These are phyloP conservation scores for Aleiodes testaceus DNA, from an alignment of 2,888 invertebrate species.

Conservation along the genomic window DNA sequence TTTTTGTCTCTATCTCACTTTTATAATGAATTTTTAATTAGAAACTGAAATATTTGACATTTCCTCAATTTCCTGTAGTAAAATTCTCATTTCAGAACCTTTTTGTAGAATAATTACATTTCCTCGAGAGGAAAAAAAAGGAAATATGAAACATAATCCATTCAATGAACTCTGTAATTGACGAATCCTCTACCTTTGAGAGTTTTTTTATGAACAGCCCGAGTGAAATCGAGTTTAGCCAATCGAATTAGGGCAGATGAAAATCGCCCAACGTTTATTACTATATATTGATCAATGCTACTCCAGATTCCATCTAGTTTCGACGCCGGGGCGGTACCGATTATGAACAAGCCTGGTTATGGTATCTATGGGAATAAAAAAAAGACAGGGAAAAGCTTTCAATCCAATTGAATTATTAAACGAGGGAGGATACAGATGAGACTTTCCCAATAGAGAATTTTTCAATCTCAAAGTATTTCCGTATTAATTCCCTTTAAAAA, in stretches of 20 bases:
- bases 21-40: no score
- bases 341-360: slow-evolving; percentile 4
- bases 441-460: background rate
- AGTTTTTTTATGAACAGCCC: slow-evolving; percentile 4
- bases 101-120: no score
- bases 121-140: background rate
- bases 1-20: no score
- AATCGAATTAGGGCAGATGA: slow-evolving; percentile 32
- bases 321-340: slow-evolving; percentile 25
- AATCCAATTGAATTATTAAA: slow-evolving; percentile 28
- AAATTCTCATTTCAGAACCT: no score
- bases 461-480: background rate
- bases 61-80: no score
- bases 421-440: slow-evolving; percentile 5
- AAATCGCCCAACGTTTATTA: background rate
- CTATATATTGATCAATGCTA: slow-evolving; percentile 18
- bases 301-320: slow-evolving; percentile 34
- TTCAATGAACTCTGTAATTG: slow-evolving; percentile 3
- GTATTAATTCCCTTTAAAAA: no score
- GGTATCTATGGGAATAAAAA: background rate
- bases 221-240: slow-evolving; percentile 21
- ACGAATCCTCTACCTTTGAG: slow-evolving; percentile 12
- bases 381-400: slow-evolving; percentile 8
- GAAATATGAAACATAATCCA: slow-evolving; percentile 1
- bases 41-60: no score